Percentiles rank a stretch among this genome's conserved stretches.
These are phyloP conservation scores for Temnopleurus reevesii DNA, from an alignment of 53 echinoderm and acorn worm species.

Conservation along the genomic window DNA sequence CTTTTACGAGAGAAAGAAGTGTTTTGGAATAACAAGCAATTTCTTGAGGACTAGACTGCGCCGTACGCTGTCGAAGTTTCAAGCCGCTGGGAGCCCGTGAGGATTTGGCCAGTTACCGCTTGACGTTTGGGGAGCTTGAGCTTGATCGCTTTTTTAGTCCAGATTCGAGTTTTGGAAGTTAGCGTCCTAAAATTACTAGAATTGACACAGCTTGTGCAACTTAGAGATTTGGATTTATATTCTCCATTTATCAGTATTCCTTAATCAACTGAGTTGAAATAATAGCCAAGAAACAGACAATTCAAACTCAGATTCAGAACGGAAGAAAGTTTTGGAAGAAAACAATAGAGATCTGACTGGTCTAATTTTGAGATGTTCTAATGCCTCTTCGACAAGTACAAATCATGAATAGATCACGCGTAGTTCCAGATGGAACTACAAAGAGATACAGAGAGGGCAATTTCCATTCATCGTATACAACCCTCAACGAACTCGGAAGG, in stretches of 20 bases:
- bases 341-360: not conserved
- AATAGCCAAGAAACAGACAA: no score
- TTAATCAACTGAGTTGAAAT: no score
- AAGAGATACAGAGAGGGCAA: constrained; percentile 79
- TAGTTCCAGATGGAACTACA: constrained; percentile 80
- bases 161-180: no score
- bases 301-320: no score
- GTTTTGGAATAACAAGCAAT: not conserved
- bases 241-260: no score
- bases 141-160: no score
- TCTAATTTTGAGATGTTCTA: constrained; percentile 17
- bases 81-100: not conserved
- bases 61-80: not conserved
- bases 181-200: no score
- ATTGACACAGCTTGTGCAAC: no score
- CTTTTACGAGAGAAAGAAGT: not conserved
- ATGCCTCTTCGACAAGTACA: constrained; percentile 51
- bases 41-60: not conserved
- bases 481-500: constrained; percentile 93
- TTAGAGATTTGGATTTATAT: no score
- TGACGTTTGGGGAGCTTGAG: no score
- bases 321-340: no score
- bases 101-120: not conserved
- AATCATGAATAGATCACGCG: constrained; percentile 53
- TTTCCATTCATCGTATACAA: constrained; percentile 73